Percentiles rank a stretch among this genome's conserved stretches.
phyloP scores from a whole-genome alignment of 2,797 vertebrate species.

The Zenarchopterus dispar region DNA sequence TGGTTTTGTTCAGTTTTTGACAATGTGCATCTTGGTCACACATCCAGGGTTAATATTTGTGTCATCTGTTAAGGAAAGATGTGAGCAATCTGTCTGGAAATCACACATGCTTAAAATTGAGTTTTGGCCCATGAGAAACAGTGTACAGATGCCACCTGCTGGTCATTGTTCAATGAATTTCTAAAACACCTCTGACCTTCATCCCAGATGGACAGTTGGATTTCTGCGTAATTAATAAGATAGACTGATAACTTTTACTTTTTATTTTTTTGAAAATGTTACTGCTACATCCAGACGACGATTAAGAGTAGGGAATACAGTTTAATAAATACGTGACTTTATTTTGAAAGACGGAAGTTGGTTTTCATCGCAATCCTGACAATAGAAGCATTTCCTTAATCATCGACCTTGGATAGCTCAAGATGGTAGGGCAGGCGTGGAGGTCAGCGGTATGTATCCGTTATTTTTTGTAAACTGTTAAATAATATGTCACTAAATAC shows the following conservation, averaged over 20 bases:
- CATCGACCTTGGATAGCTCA: slow-evolving; percentile 61
- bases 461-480: not conserved
- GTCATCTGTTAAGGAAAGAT: too few relatives aligned
- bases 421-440: slow-evolving; percentile 82
- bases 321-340: slow-evolving; percentile 19
- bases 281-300: too few relatives aligned
- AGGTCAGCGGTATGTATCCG: slow-evolving; percentile 82
- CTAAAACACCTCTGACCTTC: too few relatives aligned
- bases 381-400: not conserved
- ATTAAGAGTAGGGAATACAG: too few relatives aligned
- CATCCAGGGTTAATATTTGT: not conserved
- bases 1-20: not conserved
- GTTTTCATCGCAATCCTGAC: not conserved
- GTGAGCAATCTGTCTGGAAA: too few relatives aligned
- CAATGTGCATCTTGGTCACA: not conserved
- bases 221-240: too few relatives aligned
- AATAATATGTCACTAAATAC: not conserved
- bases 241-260: too few relatives aligned
- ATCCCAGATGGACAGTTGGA: too few relatives aligned
- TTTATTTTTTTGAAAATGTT: too few relatives aligned
- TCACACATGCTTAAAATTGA: too few relatives aligned
- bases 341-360: slow-evolving; percentile 47
- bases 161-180: not conserved
- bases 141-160: slow-evolving; percentile 30
- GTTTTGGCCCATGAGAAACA: too few relatives aligned